Conservation (phyloP, 2,113 vertebrate genomes). For the Erinaceus europaeus region DNA sequence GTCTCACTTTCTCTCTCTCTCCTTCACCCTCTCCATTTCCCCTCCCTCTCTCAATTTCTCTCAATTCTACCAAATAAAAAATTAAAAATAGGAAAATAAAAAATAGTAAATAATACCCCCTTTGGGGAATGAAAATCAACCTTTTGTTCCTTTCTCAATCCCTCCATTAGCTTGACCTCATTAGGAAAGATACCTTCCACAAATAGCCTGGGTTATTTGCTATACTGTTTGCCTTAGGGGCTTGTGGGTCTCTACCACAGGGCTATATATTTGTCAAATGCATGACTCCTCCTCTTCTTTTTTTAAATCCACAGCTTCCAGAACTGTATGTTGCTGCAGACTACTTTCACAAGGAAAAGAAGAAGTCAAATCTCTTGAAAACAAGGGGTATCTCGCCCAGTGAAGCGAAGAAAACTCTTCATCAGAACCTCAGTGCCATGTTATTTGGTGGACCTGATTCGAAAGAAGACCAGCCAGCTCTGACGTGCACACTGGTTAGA, state of each 20-base stretch:
- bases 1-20: no score
- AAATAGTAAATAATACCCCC: no score
- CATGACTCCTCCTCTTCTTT: no score
- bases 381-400: neutral
- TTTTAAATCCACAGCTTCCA: conserved; percentile 55
- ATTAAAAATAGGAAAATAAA: no score
- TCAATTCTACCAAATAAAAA: no score
- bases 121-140: no score
- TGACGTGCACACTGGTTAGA: accelerated
- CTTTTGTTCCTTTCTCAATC: no score
- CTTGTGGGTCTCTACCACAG: neutral
- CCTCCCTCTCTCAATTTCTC: no score
- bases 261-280: neutral
- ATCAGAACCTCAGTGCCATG: neutral
- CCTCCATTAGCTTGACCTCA: neutral
- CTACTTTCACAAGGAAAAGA: conserved; percentile 46
- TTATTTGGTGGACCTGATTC: accelerated
- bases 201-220: neutral
- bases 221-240: neutral
- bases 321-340: conserved; percentile 34
- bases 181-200: neutral
- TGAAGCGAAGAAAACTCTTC: conserved; percentile 39
- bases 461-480: neutral
- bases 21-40: no score
- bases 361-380: conserved; percentile 33